Evolutionary conservation across 1,140 invertebrate genomes (phyloP), one percentile per base, ranked within the genome.

Genomic region (Acromyrmex echinatior): DNA sequence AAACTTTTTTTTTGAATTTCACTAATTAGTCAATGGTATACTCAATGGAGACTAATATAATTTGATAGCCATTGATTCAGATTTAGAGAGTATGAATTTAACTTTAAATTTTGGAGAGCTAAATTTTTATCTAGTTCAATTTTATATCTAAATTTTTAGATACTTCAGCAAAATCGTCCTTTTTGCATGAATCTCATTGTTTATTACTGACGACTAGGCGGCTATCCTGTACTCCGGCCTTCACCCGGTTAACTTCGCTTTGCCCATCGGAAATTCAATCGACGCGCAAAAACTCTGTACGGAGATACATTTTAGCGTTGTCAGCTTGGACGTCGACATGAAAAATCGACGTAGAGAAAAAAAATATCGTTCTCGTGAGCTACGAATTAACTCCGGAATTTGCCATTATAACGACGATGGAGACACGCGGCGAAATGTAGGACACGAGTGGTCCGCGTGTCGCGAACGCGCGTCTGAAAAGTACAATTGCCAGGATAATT

Each of bases 401-500:
- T 39, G 28, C 18, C 25, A 56, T 84, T 63, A 51, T 45, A 62
- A 60, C 31, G 35, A 16, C 35, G 35, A 9, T 35, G 18, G 78
- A 6, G 49, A 70, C 51, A 73, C 66, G 31, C 31, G 25, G 53
- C 31, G 68, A 74, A 25, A 81, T 81, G 78, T 70, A 39, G 78
- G 68, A 82, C 80, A 5, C 39, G 39, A 62, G 25, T 18, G 3
- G 66, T 60, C 16, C n/a, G 51, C 39, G 70, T 35, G 35, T 74
- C 66, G 53, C 16, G 28, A 12, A 16, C 51, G 21, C 66, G 21
- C 68, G 70, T 10, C 21, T 82, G 70, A 84, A 84, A 84, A 62
- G 58, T 84, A 74, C 80, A 84, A 76, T 84, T 62, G 71, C 80
- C 80, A 14, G 25, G 70, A 84, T 76, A 84, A 84, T 84, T 84